Conservation (phyloP, 30 jellyfish, hydroid and myxozoan species). For the Cassiopea andromeda region DNA sequence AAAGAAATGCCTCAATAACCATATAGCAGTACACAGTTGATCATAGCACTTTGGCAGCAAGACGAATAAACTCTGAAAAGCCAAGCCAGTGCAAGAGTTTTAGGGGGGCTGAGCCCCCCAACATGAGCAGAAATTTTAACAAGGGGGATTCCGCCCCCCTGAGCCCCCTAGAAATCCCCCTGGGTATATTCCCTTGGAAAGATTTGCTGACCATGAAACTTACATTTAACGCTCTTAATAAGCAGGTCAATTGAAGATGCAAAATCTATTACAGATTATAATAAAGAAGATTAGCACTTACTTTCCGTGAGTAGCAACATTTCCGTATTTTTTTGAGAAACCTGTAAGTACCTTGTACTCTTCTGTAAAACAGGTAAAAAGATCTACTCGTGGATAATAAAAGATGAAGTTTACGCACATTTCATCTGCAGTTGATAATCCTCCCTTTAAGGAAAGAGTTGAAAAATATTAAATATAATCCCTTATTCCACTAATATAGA, state of each 20-base stretch:
- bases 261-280: background rate
- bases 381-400: constrained; percentile 55
- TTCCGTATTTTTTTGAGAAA: constrained; percentile 1
- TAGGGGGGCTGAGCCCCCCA: no score
- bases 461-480: background rate
- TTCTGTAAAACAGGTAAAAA: background rate
- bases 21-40: no score
- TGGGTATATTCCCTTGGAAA: background rate
- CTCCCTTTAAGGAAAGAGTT: constrained; percentile 49
- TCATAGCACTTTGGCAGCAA: no score
- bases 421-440: constrained; percentile 60
- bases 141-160: no score
- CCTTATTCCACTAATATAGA: no score
- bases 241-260: background rate
- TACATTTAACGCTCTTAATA: background rate
- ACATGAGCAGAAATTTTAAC: no score
- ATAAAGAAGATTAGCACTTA: background rate
- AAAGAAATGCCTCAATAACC: no score
- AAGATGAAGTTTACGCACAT: constrained; percentile 58
- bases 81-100: no score
- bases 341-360: background rate
- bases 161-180: no score
- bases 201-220: background rate
- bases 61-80: no score
- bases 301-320: background rate